phyloP scores from a whole-genome alignment of 2,888 invertebrate genomes.

The Dicyrtomina minuta region DNA sequence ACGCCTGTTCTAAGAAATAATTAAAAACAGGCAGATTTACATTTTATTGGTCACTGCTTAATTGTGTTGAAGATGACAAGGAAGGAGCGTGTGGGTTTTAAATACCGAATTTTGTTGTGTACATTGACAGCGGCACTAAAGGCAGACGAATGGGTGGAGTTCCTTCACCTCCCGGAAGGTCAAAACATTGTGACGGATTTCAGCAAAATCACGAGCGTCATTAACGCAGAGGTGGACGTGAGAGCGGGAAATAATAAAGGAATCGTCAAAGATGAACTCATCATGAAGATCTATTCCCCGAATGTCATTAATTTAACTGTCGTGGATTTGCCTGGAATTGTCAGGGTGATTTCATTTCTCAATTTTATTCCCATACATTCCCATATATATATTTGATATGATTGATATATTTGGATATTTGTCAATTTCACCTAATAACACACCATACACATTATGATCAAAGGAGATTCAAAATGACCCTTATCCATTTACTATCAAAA shows the following conservation, averaged over 20 bases:
- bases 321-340: slow-evolving; percentile 20
- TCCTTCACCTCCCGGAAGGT: not conserved
- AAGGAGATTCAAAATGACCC: too few species aligned
- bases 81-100: too few species aligned
- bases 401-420: not conserved
- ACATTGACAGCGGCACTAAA: too few species aligned
- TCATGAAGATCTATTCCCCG: slow-evolving; percentile 3
- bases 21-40: too few species aligned
- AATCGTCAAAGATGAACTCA: not conserved
- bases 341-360: slow-evolving; percentile 10
- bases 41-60: too few species aligned
- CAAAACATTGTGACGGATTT: not conserved
- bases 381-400: not conserved
- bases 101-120: too few species aligned
- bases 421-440: not conserved
- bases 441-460: not conserved
- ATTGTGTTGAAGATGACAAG: too few species aligned
- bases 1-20: too few species aligned
- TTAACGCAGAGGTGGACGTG: not conserved
- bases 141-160: too few species aligned
- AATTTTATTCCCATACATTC: too few species aligned
- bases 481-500: too few species aligned
- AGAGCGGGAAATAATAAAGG: not conserved
- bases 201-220: not conserved
- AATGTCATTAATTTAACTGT: slow-evolving; percentile 6